Conservation (phyloP, 2,113 vertebrate genomes). For the Sialia sialis region DNA sequence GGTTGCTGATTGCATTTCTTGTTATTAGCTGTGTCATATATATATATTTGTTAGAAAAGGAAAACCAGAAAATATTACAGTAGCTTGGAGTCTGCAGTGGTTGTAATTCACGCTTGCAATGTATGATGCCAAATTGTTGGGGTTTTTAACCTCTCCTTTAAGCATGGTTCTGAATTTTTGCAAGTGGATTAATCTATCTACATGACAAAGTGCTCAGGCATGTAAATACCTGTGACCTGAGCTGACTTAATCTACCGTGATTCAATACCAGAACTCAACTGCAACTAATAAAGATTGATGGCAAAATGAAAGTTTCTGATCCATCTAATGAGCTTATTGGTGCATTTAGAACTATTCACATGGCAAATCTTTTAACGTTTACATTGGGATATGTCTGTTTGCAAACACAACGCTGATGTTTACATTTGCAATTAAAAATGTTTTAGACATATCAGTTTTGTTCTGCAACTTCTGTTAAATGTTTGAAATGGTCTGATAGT, state of each 20-base stretch:
- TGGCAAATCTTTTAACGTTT: neutral
- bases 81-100: neutral
- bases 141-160: neutral
- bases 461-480: neutral
- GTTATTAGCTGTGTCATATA: neutral
- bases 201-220: neutral
- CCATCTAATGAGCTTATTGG: neutral
- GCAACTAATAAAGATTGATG: constrained; percentile 44
- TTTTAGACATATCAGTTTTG: neutral
- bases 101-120: neutral
- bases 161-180: neutral
- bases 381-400: neutral
- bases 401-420: neutral
- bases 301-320: constrained; percentile 24
- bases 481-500: neutral
- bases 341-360: neutral
- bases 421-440: neutral
- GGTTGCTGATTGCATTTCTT: neutral
- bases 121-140: neutral
- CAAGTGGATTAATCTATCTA: neutral
- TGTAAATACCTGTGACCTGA: constrained; percentile 23
- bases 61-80: neutral
- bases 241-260: neutral
- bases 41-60: neutral
- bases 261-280: constrained; percentile 12